Base-by-base conservation (phyloP, 2,797 vertebrate species). In the Liasis olivaceus region DNA sequence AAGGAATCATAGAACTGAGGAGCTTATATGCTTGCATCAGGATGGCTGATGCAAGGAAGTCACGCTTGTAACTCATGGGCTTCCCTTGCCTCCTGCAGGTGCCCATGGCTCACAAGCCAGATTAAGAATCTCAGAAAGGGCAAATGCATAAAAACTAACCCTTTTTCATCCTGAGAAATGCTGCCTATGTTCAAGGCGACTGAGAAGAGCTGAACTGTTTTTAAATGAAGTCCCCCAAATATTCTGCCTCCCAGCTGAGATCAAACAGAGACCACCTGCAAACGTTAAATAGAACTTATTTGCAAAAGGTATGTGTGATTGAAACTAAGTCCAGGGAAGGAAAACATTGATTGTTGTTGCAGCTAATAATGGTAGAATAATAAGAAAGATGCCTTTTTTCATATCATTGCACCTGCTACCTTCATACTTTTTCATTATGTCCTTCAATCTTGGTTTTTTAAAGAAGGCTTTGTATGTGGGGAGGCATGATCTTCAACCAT, bases 111-210 rank as follows among this genome's bases (percentile, higher is more conserved):
- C 22, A 87, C 20, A 87, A 58, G 17, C 15, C 58, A 63, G 24
- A 15, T 4, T 66, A 54, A 47, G 51, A 54, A 42, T 31, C 31
- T 15, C 54, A 62, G 26, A 62, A 91, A 22, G 91, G 93, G 90
- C 51, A n/a, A 1, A 15, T 92, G 54, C 54, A 20, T 28, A 11
- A 58, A 85, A 17, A 89, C 90, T 93, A 91, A 24, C 89, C 64
- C 58, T 69, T 15, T 87, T 47, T 14, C 3, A 26, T 84, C 28
- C 64, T 2, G 89, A 94, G 85, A 89, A 22, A 14, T 6, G 22
- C 5, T 1, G 0, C 17, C 2, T 42, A 20, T 26, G 31, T 12
- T 31, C 13, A 12, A 4, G 86, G 58, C 0, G 0, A 12, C 24
- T 8, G 3, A 56, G 87, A 87, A 85, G 0, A 84, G 59, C 85